Conservation (phyloP, 2,888 invertebrate species). For the Isotomurus palustris region DNA sequence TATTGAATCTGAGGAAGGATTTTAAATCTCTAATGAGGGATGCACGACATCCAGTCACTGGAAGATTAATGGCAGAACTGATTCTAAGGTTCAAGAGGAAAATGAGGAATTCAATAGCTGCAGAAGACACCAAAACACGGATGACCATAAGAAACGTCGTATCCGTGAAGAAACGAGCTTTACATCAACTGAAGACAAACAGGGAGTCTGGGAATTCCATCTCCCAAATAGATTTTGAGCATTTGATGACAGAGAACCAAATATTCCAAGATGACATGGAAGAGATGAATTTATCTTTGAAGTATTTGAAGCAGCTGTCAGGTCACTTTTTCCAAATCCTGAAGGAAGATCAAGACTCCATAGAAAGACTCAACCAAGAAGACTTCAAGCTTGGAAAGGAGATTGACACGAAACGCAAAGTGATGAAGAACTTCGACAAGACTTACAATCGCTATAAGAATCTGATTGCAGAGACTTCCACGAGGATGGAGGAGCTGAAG, state of each 20-base stretch:
- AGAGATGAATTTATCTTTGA: conserved; percentile 24
- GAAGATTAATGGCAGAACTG: conserved; percentile 24
- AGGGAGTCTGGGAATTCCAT: conserved; percentile 22
- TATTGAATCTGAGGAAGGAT: conserved; percentile 22
- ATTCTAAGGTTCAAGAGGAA: conserved; percentile 20
- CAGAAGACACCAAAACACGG: conserved; percentile 25
- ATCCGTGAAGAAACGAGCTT: conserved; percentile 14
- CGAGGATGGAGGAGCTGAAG: conserved; percentile 20
- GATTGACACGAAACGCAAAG: background rate
- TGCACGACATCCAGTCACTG: conserved; percentile 17
- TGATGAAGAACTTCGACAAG: background rate
- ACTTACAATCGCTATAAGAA: conserved; percentile 16
- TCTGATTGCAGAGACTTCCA: conserved; percentile 16
- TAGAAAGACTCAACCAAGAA: background rate
- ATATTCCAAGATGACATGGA: conserved; percentile 22
- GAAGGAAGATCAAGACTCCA: background rate
- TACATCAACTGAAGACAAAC: conserved; percentile 21
- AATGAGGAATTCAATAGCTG: conserved; percentile 27
- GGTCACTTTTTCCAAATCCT: conserved; percentile 7
- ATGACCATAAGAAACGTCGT: conserved; percentile 24
- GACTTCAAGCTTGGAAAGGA: background rate
- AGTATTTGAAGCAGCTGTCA: conserved; percentile 25
- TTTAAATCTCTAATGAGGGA: conserved; percentile 20
- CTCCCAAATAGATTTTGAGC: conserved; percentile 29
- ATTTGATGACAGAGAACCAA: conserved; percentile 22